Conservation (phyloP, 30 jellyfish, hydroid and myxozoan genomes). For the Catostylus mosaicus region DNA sequence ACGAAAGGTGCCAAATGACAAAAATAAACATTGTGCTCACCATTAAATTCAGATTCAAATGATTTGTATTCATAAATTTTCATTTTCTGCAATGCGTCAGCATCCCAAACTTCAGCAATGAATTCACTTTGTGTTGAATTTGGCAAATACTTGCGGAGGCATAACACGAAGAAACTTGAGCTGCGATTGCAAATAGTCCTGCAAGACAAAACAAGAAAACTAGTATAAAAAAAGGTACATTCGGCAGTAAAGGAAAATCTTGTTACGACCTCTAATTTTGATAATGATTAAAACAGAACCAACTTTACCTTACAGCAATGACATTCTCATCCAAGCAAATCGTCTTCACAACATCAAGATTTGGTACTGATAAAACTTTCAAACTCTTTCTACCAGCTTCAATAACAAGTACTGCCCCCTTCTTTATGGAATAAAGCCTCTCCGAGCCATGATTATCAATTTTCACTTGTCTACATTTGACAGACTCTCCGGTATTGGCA, state of each 20-base stretch:
- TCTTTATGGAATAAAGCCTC: slow-evolving; percentile 7
- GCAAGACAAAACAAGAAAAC: background rate
- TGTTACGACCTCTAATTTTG: too few relatives aligned
- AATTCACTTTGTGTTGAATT: slow-evolving; percentile 3
- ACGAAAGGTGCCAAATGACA: too few relatives aligned
- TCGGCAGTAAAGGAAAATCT: too few relatives aligned
- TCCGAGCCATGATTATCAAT: slow-evolving; percentile 30
- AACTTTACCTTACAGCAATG: slow-evolving; percentile 21
- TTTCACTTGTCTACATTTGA: slow-evolving; percentile 14
- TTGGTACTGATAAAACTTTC: slow-evolving; percentile 43
- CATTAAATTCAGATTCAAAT: slow-evolving; percentile 34
- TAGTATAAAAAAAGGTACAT: too few relatives aligned
- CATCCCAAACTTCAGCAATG: slow-evolving; percentile 38
- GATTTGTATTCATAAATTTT: slow-evolving; percentile 5
- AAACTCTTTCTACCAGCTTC: slow-evolving; percentile 33
- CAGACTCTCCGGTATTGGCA: slow-evolving; percentile 32
- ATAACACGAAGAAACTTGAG: slow-evolving; percentile 3
- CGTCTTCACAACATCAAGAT: slow-evolving; percentile 3
- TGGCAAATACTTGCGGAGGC: background rate
- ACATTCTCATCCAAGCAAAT: slow-evolving; percentile 8
- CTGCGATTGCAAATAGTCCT: slow-evolving; percentile 18
- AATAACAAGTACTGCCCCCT: slow-evolving; percentile 1
- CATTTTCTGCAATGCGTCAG: background rate
- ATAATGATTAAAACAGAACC: background rate
- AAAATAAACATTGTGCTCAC: slow-evolving; percentile 8